These are phyloP conservation scores for Drosophila macrospina DNA, from an alignment of 2,888 invertebrate genomes.

Conservation along the genomic window DNA sequence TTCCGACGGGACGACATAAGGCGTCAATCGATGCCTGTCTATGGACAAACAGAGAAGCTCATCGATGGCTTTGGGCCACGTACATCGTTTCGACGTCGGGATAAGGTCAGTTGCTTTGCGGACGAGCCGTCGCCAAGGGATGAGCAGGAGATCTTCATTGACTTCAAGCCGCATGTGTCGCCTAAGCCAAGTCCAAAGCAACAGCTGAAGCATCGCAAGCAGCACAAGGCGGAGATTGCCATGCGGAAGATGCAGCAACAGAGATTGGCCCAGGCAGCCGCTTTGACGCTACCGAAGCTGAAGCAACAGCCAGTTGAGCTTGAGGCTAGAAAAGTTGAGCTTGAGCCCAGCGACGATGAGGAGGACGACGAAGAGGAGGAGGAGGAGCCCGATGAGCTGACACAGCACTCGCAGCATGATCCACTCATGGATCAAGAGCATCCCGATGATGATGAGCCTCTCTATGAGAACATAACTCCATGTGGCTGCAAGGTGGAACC, in stretches of 20 bases:
- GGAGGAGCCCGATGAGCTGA: constrained; percentile 8
- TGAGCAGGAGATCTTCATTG: constrained; percentile 93
- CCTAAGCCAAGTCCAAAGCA: constrained; percentile 88
- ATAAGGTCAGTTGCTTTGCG: constrained; percentile 67
- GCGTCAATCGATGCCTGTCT: constrained; percentile 82
- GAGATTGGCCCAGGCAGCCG: constrained; percentile 81
- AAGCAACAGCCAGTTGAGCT: constrained; percentile 58
- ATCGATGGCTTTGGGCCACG: constrained; percentile 78
- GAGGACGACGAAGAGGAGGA: constrained; percentile 56
- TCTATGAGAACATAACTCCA: constrained; percentile 82
- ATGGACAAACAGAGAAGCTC: constrained; percentile 79
- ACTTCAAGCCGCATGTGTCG: constrained; percentile 92
- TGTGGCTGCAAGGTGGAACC: constrained; percentile 84
- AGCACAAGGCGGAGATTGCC: constrained; percentile 86
- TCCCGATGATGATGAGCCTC: constrained; percentile 70
- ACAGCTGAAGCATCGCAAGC: constrained; percentile 89
- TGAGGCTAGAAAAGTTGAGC: constrained; percentile 63
- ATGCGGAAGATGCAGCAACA: constrained; percentile 87
- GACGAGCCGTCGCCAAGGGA: constrained; percentile 81
- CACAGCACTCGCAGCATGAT: constrained; percentile 37
- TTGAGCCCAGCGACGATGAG: constrained; percentile 59
- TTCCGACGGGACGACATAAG: constrained; percentile 80
- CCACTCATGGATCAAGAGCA: constrained; percentile 50
- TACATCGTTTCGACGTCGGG: constrained; percentile 69
- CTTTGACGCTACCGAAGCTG: constrained; percentile 64